Conservation (phyloP, 2,113 vertebrate species). For the Trogon melanurus region DNA sequence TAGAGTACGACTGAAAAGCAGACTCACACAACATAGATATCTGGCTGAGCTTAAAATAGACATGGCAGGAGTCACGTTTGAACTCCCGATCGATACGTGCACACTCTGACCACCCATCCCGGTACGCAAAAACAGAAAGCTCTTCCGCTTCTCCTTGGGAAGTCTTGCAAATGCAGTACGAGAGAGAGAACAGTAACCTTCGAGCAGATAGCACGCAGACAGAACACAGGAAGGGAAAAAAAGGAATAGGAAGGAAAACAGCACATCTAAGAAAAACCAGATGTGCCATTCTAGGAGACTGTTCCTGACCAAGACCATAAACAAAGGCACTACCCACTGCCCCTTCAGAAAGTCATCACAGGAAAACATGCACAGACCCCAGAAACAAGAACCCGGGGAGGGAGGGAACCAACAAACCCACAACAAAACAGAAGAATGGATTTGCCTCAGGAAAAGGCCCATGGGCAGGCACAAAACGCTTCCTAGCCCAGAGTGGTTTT, state of each 20-base stretch:
- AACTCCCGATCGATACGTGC: neutral
- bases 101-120: neutral
- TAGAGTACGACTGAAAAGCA: neutral
- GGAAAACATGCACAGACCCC: neutral
- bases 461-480: neutral
- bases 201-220: neutral
- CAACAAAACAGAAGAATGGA: neutral
- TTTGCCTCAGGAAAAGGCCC: neutral
- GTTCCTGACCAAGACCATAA: neutral
- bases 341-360: neutral
- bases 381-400: neutral
- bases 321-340: neutral
- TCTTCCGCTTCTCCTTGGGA: neutral
- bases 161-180: neutral
- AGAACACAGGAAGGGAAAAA: neutral
- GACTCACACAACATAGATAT: neutral
- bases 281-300: neutral
- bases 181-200: neutral
- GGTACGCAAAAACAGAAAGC: neutral
- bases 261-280: neutral
- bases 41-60: conserved; percentile 33
- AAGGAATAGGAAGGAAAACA: neutral
- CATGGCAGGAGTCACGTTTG: conserved; percentile 4
- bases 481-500: neutral
- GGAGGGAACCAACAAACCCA: neutral